A percentile compares a stretch with the other conserved stretches of the same genome.
phyloP scores from a whole-genome alignment of 2,797 vertebrate genomes.

The Ceryle rudis region DNA sequence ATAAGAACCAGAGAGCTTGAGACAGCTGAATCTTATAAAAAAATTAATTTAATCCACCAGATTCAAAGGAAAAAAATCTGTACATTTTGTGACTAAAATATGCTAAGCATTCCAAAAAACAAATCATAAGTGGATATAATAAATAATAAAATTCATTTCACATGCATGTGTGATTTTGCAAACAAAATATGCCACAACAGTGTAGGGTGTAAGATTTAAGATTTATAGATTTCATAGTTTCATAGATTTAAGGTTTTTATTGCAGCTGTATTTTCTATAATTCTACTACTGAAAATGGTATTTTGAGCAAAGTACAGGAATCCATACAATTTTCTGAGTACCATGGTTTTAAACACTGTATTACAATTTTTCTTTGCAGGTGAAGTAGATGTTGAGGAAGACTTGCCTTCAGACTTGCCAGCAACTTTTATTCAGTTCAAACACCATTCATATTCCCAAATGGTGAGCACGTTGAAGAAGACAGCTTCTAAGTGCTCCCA shows the following conservation, averaged over 20 bases:
- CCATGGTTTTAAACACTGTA: neutral
- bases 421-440: slow-evolving; percentile 89
- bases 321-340: neutral
- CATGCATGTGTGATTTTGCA: neutral
- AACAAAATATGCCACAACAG: neutral
- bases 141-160: neutral
- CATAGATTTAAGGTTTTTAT: neutral
- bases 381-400: slow-evolving; percentile 59
- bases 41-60: neutral
- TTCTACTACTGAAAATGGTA: neutral
- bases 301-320: neutral
- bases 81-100: neutral
- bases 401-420: slow-evolving; percentile 79
- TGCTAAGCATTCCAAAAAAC: neutral
- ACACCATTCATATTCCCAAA: slow-evolving; percentile 90
- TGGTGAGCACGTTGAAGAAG: slow-evolving; percentile 89
- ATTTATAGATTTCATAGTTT: too few relatives aligned
- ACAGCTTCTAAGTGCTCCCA: slow-evolving; percentile 89
- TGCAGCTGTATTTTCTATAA: neutral
- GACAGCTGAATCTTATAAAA: neutral
- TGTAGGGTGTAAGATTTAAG: neutral
- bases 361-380: slow-evolving; percentile 51
- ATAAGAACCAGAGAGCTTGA: neutral
- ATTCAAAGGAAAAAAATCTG: neutral
- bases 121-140: neutral